These are phyloP conservation scores for Anguilla japonica DNA, from an alignment of 2,113 vertebrate species.

Conservation along the genomic window DNA sequence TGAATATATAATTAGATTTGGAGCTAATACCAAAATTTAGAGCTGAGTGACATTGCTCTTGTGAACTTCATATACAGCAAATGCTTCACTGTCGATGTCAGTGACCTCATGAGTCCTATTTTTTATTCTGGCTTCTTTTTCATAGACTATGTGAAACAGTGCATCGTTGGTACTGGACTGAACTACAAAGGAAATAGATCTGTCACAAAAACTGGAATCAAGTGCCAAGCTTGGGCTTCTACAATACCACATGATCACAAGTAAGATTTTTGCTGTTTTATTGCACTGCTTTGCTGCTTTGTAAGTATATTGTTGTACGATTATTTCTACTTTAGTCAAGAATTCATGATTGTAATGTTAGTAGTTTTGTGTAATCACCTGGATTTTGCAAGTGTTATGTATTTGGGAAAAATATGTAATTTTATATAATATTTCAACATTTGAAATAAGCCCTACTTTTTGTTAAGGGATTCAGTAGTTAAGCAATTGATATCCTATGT, in stretches of 20 bases:
- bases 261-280: slow-evolving; percentile 70
- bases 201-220: slow-evolving; percentile 83
- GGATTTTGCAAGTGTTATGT: neutral
- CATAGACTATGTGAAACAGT: slow-evolving; percentile 88
- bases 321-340: neutral
- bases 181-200: slow-evolving; percentile 88
- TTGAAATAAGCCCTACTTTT: no score
- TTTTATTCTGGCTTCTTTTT: neutral
- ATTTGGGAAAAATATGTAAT: no score
- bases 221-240: slow-evolving; percentile 93
- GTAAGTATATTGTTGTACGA: neutral
- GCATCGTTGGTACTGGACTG: slow-evolving; percentile 88
- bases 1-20: neutral
- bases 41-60: neutral
- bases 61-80: neutral
- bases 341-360: neutral
- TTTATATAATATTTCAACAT: no score
- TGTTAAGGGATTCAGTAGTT: no score
- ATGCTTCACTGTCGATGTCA: neutral
- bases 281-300: neutral
- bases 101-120: neutral
- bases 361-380: neutral
- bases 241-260: slow-evolving; percentile 94
- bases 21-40: no score
- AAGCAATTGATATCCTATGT: no score